phyloP scores from a whole-genome alignment of 1,140 invertebrate genomes.

The Lineus longissimus region DNA sequence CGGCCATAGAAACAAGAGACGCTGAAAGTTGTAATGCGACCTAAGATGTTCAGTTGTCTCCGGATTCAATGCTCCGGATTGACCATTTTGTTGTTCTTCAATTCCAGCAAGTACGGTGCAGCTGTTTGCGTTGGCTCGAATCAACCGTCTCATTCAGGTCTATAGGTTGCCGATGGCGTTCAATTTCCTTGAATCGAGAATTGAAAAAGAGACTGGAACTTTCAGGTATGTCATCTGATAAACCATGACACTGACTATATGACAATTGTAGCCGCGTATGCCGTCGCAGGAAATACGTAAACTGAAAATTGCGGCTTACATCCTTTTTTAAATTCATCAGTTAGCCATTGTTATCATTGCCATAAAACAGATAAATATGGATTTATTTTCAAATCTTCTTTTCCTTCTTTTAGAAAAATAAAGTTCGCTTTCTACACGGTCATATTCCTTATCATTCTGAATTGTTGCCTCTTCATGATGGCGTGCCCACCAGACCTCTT shows the following conservation, averaged over 20 bases:
- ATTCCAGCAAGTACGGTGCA: background rate
- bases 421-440: slow-evolving; percentile 15
- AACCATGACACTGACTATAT: no score
- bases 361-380: no score
- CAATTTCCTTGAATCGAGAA: slow-evolving; percentile 1
- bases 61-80: no score
- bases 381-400: background rate
- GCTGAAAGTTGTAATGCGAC: no score
- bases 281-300: no score
- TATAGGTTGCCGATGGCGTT: slow-evolving; percentile 8
- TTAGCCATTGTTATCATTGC: no score
- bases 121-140: slow-evolving; percentile 6
- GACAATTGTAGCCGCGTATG: no score
- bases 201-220: slow-evolving; percentile 6
- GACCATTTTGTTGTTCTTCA: no score
- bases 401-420: background rate
- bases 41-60: no score
- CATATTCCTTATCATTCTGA: slow-evolving; percentile 11
- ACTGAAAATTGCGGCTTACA: no score
- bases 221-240: background rate
- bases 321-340: no score
- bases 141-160: slow-evolving; percentile 14
- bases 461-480: slow-evolving; percentile 11
- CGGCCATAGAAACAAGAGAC: no score
- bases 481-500: slow-evolving; percentile 11